Base-by-base conservation (phyloP, 2,113 vertebrate species). In the Centropus unirufus region DNA sequence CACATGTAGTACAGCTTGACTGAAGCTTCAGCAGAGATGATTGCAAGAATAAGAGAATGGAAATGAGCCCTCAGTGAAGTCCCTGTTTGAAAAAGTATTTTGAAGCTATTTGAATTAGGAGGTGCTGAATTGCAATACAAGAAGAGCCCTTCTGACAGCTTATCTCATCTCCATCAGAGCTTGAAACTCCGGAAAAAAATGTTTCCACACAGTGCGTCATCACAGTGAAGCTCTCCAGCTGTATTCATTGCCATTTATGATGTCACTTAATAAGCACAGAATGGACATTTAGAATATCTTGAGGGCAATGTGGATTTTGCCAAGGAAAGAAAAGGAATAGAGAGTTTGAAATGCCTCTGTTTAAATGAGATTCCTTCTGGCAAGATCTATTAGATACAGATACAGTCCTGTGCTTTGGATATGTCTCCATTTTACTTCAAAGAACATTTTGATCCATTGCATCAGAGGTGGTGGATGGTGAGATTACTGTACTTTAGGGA, bases 371-470 rank as follows among this genome's bases (percentile, higher is more conserved):
- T 79, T 52, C 24, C 36, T 81, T 79, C 78, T 82, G 62, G 39
- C 24, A 92, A 79, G 22, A 51, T 85, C 87, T 79, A 39, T 87
- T 49, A 68, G 39, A 52, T 39, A 73, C 18, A 93, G 79, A 49
- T 46, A n/a, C 18, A 62, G n/a, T 34, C 54, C n/a, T 49, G 29
- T 73, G 64, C 74, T 91, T 79, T 22, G 8, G 49, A 90, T 90
- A 69, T 27, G 9, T 32, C 66, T 93, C 51, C 16, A 21, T 84
- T 82, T 89, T 83, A 54, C 46, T 86, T 83, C 57, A 82, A 76
- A 81, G 57, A 93, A 74, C n/a, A 46, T 87, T 92, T 95, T 87
- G 68, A 72, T 87, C 80, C 61, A 47, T 24, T 74, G 51, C 55
- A 67, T 34, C 8, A 74, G 59, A 69, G 63, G n/a, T 0, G 0